Evolutionary conservation across 2,113 vertebrate species (phyloP).

Genomic region (Prunella fulvescens): DNA sequence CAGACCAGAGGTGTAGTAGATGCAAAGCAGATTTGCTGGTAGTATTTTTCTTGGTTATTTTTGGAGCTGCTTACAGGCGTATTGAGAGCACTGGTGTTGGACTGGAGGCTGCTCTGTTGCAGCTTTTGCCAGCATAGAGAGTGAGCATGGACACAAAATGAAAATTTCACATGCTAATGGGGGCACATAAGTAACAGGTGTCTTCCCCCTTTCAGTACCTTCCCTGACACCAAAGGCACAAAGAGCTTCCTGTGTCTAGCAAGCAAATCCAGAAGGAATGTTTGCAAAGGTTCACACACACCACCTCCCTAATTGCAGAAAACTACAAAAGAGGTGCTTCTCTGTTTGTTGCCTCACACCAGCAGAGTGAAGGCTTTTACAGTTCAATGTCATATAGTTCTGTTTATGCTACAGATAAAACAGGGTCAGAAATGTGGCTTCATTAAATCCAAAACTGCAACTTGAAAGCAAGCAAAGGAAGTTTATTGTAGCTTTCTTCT

Average conservation of each 20-base stretch:
- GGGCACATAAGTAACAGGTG: background rate
- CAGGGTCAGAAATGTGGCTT: background rate
- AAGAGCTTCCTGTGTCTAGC: background rate
- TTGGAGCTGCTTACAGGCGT: background rate
- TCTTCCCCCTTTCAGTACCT: background rate
- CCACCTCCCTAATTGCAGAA: background rate
- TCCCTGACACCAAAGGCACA: background rate
- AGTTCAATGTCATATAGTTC: background rate
- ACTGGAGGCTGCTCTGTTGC: background rate
- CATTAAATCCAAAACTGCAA: background rate
- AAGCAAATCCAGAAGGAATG: background rate
- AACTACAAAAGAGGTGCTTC: background rate
- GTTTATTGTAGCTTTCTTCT: constrained; percentile 45
- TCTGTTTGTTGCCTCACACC: background rate
- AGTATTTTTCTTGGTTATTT: background rate
- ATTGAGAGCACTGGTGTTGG: background rate
- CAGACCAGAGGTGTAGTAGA: background rate
- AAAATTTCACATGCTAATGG: background rate
- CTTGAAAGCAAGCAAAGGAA: background rate
- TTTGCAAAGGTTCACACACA: background rate
- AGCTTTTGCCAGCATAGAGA: background rate
- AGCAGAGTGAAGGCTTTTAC: background rate
- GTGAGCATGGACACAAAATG: background rate
- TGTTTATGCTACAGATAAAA: background rate
- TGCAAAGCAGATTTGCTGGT: background rate